These are phyloP conservation scores for Neoascia interrupta DNA, from an alignment of 2,888 invertebrate species.

Conservation along the genomic window DNA sequence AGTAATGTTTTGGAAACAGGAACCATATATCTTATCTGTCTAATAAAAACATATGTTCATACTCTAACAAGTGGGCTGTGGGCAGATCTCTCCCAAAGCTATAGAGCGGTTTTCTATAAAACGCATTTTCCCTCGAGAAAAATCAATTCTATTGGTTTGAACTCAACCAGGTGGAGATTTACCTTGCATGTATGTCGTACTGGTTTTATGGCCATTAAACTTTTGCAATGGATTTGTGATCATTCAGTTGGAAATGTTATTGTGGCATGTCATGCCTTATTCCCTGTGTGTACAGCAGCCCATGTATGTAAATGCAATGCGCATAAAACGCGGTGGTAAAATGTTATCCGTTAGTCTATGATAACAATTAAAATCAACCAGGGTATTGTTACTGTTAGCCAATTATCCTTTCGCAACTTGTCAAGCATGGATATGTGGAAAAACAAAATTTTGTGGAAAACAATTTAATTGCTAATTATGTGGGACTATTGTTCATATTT, in stretches of 20 bases:
- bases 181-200: background rate
- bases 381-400: slow-evolving; percentile 21
- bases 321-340: background rate
- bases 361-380: slow-evolving; percentile 34
- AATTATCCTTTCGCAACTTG: slow-evolving; percentile 22
- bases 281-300: background rate
- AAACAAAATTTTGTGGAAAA: slow-evolving; percentile 14
- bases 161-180: slow-evolving; percentile 6
- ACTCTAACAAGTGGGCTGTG: too few relatives aligned
- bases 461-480: slow-evolving; percentile 13
- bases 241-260: slow-evolving; percentile 11
- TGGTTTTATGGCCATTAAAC: slow-evolving; percentile 18
- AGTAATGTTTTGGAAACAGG: too few relatives aligned
- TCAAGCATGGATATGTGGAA: background rate
- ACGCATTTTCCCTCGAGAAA: background rate
- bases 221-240: slow-evolving; percentile 10
- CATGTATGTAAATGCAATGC: too few relatives aligned
- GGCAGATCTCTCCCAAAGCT: too few relatives aligned
- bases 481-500: background rate
- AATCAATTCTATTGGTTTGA: slow-evolving; percentile 31
- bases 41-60: too few relatives aligned
- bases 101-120: too few relatives aligned
- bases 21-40: too few relatives aligned
- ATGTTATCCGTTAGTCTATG: slow-evolving; percentile 13
- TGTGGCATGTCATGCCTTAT: slow-evolving; percentile 15